Evolutionary conservation across 2,113 vertebrate species (phyloP).

Genomic region (Ictalurus furcatus): DNA sequence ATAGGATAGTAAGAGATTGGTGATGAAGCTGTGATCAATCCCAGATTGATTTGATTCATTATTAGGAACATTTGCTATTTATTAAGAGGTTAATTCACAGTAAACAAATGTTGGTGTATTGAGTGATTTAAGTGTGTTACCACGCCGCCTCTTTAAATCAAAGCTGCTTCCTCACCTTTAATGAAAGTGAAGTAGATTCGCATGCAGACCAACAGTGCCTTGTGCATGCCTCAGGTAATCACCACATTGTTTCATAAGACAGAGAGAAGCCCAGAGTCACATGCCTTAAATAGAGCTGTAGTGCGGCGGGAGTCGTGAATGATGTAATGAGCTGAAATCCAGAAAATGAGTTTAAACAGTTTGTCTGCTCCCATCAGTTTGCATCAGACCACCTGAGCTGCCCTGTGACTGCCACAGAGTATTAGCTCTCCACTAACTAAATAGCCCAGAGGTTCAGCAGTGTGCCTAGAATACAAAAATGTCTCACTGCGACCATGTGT

Average conservation of each 20-base stretch:
- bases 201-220: not conserved
- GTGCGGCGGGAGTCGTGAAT: not conserved
- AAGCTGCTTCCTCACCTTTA: not conserved
- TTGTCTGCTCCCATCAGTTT: slow-evolving; percentile 36
- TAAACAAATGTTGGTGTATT: not conserved
- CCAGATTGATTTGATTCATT: not conserved
- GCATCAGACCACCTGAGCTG: slow-evolving; percentile 38
- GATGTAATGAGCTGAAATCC: slow-evolving; percentile 43
- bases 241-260: slow-evolving; percentile 5
- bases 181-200: not conserved
- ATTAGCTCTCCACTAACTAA: slow-evolving; percentile 22
- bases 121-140: not conserved
- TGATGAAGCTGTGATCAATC: not conserved
- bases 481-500: not conserved
- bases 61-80: not conserved
- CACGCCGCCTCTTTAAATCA: not conserved
- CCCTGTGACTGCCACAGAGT: slow-evolving; percentile 8
- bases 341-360: slow-evolving; percentile 25
- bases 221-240: not conserved
- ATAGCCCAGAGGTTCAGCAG: not conserved
- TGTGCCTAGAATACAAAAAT: not conserved
- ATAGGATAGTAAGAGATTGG: no score
- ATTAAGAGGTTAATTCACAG: not conserved
- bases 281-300: slow-evolving; percentile 34
- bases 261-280: slow-evolving; percentile 20